Evolutionary conservation across 2,113 vertebrate species (phyloP).

Genomic region (Redunca redunca): DNA sequence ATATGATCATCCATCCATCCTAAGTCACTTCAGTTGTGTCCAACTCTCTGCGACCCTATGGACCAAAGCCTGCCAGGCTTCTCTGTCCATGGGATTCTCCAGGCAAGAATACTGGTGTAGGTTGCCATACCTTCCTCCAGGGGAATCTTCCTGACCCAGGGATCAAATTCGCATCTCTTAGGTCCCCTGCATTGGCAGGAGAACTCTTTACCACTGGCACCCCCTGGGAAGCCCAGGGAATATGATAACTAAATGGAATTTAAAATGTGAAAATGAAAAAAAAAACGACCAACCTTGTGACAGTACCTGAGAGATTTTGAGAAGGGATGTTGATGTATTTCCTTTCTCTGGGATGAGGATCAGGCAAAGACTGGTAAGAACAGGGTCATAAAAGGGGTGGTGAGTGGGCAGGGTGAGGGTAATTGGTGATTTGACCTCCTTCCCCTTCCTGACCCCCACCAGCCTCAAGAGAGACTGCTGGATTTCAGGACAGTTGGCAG

Average conservation of each 20-base stretch:
- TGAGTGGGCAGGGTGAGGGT: too few species aligned
- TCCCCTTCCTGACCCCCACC: not conserved
- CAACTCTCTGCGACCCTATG: not conserved
- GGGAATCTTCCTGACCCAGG: not conserved
- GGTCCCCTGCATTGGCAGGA: not conserved
- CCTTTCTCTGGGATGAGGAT: not conserved
- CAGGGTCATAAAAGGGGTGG: not conserved
- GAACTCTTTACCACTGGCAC: not conserved
- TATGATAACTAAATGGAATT: not conserved
- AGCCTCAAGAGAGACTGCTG: not conserved
- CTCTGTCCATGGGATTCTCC: not conserved
- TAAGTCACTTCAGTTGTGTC: not conserved
- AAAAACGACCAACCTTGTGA: rapidly evolving
- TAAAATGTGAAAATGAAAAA: not conserved
- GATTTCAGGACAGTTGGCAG: not conserved
- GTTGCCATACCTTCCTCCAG: not conserved
- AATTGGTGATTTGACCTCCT: too few species aligned
- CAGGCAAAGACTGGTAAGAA: not conserved
- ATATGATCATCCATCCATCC: not conserved
- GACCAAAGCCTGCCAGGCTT: not conserved
- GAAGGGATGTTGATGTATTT: not conserved
- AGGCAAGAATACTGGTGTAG: not conserved
- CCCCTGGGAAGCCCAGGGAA: not conserved
- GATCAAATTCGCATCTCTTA: not conserved
- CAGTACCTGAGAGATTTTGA: not conserved